Evolutionary conservation across 2,797 vertebrate species (phyloP).

Genomic region (Cynopterus sphinx): DNA sequence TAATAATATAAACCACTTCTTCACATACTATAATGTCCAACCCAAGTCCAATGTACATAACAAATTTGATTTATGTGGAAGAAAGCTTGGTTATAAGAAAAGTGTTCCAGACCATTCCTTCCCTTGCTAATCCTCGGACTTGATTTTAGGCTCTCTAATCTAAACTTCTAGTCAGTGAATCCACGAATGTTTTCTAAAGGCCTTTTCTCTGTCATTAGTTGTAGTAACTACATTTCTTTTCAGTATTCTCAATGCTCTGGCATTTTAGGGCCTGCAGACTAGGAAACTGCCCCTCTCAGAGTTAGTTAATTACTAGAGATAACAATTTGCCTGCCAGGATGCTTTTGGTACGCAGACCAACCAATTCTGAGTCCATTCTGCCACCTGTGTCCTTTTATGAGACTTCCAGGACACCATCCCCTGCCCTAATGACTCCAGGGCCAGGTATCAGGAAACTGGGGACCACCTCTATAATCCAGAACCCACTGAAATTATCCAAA

Average conservation of each 20-base stretch:
- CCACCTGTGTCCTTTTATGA: not conserved
- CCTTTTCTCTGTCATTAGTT: not conserved
- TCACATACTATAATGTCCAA: not conserved
- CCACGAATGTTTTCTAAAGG: not conserved
- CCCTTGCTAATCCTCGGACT: not conserved
- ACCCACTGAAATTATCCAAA: not conserved
- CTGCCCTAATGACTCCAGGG: not conserved
- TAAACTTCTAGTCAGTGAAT: not conserved
- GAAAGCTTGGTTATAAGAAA: slow-evolving; percentile 25
- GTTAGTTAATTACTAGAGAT: slow-evolving; percentile 2
- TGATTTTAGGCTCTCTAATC: not conserved
- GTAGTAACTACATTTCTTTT: not conserved
- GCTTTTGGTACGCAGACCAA: not conserved
- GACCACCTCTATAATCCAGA: not conserved
- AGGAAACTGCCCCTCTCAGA: not conserved
- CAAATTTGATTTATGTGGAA: slow-evolving; percentile 37
- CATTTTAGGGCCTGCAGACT: not conserved
- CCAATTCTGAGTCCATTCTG: not conserved
- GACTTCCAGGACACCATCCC: not conserved
- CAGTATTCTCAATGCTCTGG: slow-evolving; percentile 17
- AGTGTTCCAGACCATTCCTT: not conserved
- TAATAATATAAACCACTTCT: slow-evolving; percentile 12
- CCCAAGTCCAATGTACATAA: not conserved
- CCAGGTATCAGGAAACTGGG: not conserved
- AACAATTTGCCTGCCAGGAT: not conserved